phyloP scores from a whole-genome alignment of 2,888 invertebrate genomes.

The Morinoia aosen region DNA sequence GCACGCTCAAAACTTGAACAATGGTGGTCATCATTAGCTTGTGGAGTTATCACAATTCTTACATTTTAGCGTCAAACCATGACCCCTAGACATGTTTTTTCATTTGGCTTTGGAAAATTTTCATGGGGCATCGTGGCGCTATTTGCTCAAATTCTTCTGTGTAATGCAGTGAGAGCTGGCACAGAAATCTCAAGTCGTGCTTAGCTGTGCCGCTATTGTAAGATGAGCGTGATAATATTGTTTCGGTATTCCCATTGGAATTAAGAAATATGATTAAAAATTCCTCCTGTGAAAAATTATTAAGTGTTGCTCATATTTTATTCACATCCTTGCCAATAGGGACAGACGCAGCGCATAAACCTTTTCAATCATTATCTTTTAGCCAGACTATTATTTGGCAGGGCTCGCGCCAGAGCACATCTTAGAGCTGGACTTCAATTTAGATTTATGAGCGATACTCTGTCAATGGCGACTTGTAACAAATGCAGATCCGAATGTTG shows the following conservation, averaged over 20 bases:
- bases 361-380: neutral
- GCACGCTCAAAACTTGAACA: no score
- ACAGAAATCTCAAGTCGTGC: neutral
- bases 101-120: no score
- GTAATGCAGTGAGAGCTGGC: neutral
- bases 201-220: no score
- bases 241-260: neutral
- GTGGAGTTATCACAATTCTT: no score
- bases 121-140: no score
- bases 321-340: neutral
- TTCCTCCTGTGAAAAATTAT: neutral
- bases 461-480: neutral
- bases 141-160: neutral
- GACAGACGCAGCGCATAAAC: neutral
- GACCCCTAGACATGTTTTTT: no score
- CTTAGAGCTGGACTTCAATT: neutral
- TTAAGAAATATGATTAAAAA: neutral
- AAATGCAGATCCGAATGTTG: neutral
- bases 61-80: no score
- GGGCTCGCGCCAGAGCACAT: neutral
- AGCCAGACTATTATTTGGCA: neutral
- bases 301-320: neutral
- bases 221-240: neutral
- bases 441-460: slow-evolving; percentile 1
- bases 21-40: no score